Percentiles rank a stretch among this genome's conserved stretches.
phyloP scores from a whole-genome alignment of 1,140 invertebrate species.

The Theocolax elegans region DNA sequence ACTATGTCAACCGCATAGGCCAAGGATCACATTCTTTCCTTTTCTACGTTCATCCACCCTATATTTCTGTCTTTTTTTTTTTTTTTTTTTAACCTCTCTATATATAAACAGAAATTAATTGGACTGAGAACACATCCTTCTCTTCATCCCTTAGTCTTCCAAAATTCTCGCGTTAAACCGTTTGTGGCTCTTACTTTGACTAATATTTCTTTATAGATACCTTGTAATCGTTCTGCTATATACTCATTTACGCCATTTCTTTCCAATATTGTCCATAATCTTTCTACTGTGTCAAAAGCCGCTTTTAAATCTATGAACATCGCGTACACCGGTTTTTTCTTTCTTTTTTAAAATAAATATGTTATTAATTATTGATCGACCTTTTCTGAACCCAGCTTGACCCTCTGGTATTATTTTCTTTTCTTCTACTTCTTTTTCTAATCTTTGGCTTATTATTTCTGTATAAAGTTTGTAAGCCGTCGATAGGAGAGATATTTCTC shows the following conservation, averaged over 20 bases:
- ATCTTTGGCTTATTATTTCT: neutral
- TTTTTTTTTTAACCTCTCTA: too few species aligned
- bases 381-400: too few species aligned
- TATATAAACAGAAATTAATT: neutral
- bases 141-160: neutral
- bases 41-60: neutral
- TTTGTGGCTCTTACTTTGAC: neutral
- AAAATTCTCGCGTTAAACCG: neutral
- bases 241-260: neutral
- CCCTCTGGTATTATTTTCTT: too few species aligned
- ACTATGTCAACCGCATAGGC: slow-evolving; percentile 10
- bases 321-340: neutral
- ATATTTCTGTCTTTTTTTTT: slow-evolving; percentile 14
- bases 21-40: neutral
- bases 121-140: slow-evolving; percentile 11
- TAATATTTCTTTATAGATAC: slow-evolving; percentile 2
- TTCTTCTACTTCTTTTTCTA: too few species aligned
- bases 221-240: neutral
- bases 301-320: too few species aligned
- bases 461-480: neutral
- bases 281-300: too few species aligned
- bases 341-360: neutral
- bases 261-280: slow-evolving; percentile 1
- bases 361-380: too few species aligned
- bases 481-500: neutral